Base-by-base conservation (phyloP, 2,888 invertebrate genomes). In the Parnassius orleans region DNA sequence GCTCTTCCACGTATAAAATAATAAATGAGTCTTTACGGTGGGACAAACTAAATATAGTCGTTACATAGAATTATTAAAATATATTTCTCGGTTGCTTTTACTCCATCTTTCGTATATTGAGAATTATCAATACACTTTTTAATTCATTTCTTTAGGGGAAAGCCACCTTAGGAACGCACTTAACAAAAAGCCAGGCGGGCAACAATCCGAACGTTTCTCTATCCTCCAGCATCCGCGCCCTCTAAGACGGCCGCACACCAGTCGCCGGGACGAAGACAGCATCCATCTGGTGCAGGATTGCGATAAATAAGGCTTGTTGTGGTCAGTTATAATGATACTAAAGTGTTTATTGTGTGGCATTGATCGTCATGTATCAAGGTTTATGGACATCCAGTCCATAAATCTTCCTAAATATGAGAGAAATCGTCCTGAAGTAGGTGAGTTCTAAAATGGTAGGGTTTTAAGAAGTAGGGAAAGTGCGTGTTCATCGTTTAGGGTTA, bases 221-320 rank as follows among this genome's bases (percentile, higher is more conserved):
- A 79, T 92, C 1, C 75, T 92, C 0, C 90, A 87, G 62, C 87
- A 90, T 63, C 84, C 90, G 12, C 80, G 89, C 0, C 90, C 90
- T 0, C 73, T 88, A 24, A 76, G 90, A 11, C 78, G 87, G 54
- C 80, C 86, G 0, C 76, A 77, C 66, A 65, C 79, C 57, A 72
- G 71, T 63, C 69, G 84, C 14, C 68, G 78, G 14, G 80, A 74
- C 57, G 90, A 88, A 1, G 90, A 90, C 72, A 87, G 83, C 75
- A 81, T 83, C n/a, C 86, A 85, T 33, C 73, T 90, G 9, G 90
- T 90, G 11, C 86, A 78, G 15, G 81, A 87, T 67, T 83, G 80
- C 68, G 89, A 90, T 69, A 87, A 90, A 78, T 85, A 83, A 79
- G 64, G 47, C 12, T 9, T 43, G 42, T 24, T 43, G 42, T 24